phyloP scores from a whole-genome alignment of 2,888 invertebrate species.

The Endotricha flammealis region DNA sequence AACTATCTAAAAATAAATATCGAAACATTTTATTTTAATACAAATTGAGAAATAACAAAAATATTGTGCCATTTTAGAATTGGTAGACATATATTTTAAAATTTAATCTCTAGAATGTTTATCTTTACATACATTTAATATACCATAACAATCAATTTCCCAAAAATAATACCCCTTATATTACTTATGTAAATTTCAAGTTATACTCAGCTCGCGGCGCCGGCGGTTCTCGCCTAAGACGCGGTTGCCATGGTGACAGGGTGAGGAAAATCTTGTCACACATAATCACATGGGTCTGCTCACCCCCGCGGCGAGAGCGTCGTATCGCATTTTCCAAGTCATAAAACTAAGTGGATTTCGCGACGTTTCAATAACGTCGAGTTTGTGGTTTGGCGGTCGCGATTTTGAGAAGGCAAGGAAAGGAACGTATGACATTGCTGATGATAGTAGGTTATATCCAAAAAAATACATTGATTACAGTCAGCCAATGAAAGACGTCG shows the following conservation, averaged over 20 bases:
- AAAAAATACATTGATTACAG: too few relatives aligned
- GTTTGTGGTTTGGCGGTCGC: slow-evolving; percentile 28
- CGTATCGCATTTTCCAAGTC: slow-evolving; percentile 65
- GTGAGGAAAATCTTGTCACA: slow-evolving; percentile 14
- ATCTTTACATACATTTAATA: not conserved
- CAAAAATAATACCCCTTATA: not conserved
- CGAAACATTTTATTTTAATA: too few relatives aligned
- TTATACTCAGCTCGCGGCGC: not conserved
- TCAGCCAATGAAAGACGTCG: too few relatives aligned
- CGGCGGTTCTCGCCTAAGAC: not conserved
- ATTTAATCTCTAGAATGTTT: too few relatives aligned
- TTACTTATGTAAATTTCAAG: slow-evolving; percentile 4
- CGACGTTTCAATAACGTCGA: slow-evolving; percentile 64
- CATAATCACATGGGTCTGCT: slow-evolving; percentile 16
- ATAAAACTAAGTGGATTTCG: slow-evolving; percentile 72
- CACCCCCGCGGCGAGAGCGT: slow-evolving; percentile 23
- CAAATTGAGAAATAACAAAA: too few relatives aligned
- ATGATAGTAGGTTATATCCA: not conserved
- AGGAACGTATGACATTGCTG: slow-evolving; percentile 23
- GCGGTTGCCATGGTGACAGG: slow-evolving; percentile 9
- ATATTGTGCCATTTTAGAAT: too few relatives aligned
- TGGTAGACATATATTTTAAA: too few relatives aligned
- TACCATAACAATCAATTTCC: too few relatives aligned
- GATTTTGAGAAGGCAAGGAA: too few relatives aligned
- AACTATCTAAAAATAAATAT: too few relatives aligned